Evolutionary conservation across 1,140 invertebrate genomes (phyloP).

Genomic region (Drosophila nannoptera): DNA sequence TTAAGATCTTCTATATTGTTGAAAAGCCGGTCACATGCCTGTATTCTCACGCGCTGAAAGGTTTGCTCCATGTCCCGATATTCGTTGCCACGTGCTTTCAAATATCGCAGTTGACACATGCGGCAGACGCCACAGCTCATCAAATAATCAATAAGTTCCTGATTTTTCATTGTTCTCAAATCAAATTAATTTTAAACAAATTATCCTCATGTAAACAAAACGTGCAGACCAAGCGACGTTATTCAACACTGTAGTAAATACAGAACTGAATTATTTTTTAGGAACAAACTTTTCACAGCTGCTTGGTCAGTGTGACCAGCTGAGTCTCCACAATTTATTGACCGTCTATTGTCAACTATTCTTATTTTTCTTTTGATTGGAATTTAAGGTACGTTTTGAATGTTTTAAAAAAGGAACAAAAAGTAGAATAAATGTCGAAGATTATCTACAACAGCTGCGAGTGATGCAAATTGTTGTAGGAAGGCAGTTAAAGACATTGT

Average conservation of each 20-base stretch:
- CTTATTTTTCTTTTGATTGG: constrained; percentile 25
- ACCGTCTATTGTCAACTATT: constrained; percentile 30
- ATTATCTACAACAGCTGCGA: too few relatives aligned
- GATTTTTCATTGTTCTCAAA: constrained; percentile 63
- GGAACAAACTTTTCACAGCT: constrained; percentile 3
- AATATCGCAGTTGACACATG: constrained; percentile 81
- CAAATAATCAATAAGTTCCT: constrained; percentile 78
- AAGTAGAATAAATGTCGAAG: too few relatives aligned
- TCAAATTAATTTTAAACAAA: constrained; percentile 2
- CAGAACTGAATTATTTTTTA: background rate
- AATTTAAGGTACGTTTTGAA: constrained; percentile 47
- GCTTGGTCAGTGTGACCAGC: constrained; percentile 18
- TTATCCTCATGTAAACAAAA: constrained; percentile 50
- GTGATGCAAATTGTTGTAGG: background rate
- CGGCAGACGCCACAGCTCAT: constrained; percentile 80
- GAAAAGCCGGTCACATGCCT: constrained; percentile 4
- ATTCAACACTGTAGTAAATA: constrained; percentile 8
- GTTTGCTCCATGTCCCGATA: constrained; percentile 79
- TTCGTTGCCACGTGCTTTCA: constrained; percentile 78
- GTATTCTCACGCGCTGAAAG: constrained; percentile 70
- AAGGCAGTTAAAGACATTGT: constrained; percentile 18
- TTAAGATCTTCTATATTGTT: constrained; percentile 1
- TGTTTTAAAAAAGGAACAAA: background rate
- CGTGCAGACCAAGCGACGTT: constrained; percentile 29
- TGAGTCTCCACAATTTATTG: constrained; percentile 1